Base-by-base conservation (phyloP, 2,797 vertebrate species). In the Melanitta fusca region DNA sequence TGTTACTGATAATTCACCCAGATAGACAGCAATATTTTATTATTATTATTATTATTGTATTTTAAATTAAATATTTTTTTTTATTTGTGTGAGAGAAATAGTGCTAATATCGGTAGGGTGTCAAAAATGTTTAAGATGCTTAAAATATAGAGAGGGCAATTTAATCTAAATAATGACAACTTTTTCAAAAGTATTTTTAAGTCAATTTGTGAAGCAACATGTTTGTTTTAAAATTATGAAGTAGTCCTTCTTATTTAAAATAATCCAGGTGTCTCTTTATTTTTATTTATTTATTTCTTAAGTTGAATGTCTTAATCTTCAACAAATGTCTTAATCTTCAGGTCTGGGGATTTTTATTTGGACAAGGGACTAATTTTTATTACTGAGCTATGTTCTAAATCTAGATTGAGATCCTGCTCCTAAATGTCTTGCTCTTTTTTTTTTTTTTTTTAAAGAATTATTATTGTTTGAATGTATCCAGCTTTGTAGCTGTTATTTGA, bases 81-180 rank as follows among this genome's bases (percentile, higher is more conserved):
- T 20, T 45, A 45, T 45, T 45, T 12, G 18, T 60, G 18, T 36
- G 13, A 64, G 9, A 47, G 28, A 73, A 85, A 30, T 8, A 62
- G 3, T n/a, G 10, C 1, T 73, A 8, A 62, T 6, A 19, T 58
- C n/a, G 70, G 13, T 1, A 68, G 4, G 0, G 1, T 51, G 39
- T 69, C 2, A 62, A 89, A 88, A 85, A 62, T 17, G 0, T 15
- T 91, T 62, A 38, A 69, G 2, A 1, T 51, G 4, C 6, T 16
- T 45, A 41, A 71, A 89, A 72, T 5, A 17, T 6, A 28, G 2
- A 70, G 64, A 2, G 2, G 12, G 6, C 12, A 72, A 72, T 65
- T 65, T 69, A 54, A 86, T 38, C 0, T 57, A 75, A 88, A 68
- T 8, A 80, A 49, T 61, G 2, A 11, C 0, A 3, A 27, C 1